These are phyloP conservation scores for Trimorus sp. DNA, from an alignment of 2,888 invertebrate genomes.

Conservation along the genomic window DNA sequence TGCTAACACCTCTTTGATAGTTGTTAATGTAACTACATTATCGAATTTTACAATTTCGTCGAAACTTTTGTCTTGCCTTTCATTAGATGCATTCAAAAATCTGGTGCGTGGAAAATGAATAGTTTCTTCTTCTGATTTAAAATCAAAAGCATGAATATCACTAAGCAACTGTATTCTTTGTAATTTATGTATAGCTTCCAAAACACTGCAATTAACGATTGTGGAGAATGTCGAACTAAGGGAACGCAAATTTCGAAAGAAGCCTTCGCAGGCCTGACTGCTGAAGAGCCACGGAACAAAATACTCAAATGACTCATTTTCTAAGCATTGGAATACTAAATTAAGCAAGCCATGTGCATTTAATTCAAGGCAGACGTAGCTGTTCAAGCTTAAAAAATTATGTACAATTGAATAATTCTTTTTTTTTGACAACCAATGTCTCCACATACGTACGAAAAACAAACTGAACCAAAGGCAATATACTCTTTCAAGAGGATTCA, in stretches of 20 bases:
- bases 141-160: not conserved
- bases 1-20: not conserved
- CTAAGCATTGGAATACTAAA: conserved; percentile 33
- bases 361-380: conserved; percentile 14
- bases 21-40: not conserved
- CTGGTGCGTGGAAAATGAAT: conserved; percentile 1
- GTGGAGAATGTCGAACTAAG: conserved; percentile 9
- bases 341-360: conserved; percentile 65
- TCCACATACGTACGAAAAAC: conserved; percentile 64
- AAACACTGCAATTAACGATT: conserved; percentile 4
- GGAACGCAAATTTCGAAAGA: conserved; percentile 31
- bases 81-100: conserved; percentile 8
- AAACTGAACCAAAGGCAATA: conserved; percentile 67
- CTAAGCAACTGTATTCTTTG: conserved; percentile 2
- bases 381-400: conserved; percentile 64
- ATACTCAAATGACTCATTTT: conserved; percentile 13
- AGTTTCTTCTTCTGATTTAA: not conserved
- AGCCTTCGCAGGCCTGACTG: conserved; percentile 50
- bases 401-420: conserved; percentile 59
- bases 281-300: conserved; percentile 46
- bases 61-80: not conserved
- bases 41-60: conserved; percentile 1
- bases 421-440: conserved; percentile 61
- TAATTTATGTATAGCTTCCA: not conserved
- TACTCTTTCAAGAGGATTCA: conserved; percentile 55